Base-by-base conservation (phyloP, 1,140 invertebrate species). In the Ceratina australensis region DNA sequence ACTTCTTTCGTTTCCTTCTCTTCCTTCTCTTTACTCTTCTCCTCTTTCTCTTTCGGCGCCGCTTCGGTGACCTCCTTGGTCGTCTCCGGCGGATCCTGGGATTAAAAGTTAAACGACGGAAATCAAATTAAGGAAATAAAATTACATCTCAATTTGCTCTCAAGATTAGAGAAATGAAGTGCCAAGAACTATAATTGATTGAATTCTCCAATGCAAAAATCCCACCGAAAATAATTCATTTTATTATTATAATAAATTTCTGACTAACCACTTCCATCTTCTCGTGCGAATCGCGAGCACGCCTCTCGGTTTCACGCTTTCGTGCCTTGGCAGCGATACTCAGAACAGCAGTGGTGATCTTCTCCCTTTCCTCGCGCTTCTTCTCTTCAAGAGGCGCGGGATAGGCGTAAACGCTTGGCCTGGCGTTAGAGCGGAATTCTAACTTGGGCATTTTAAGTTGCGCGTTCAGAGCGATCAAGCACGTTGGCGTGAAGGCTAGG, bases 391-490 rank as follows among this genome's bases (percentile, higher is more conserved):
- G 92, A 0, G 98, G 95, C 22, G 98, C 97, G 10, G 98, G 98
- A 91, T 99, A 99, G 0, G 98, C 99, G 91, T 98, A 99, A 5
- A 96, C 93, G 1, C 98, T 99, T 20, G 99, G 98, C 86, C 97
- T 97, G 0, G 98, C 97, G 90, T 97, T 98, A 0, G 98, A 99
- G 81, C 95, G 96, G 63, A 98, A 95, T 87, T 99, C 97, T 76
- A 99, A 92, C 90, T 98, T 98, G 1, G 98, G 98, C 98, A 99
- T 99, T 91, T 99, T 98, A 0, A 99, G 93, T 88, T 99, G 97
- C 0, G 96, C 95, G 90, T 99, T 99, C 0, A 99, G 94, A 13
- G 95, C 98, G 89, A 99, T 98, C 3, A 99, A 88, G 88, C 97
- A 98, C 0, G 98, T 99, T 1, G 99, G 99, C 0, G 97, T 98